Percentiles rank a stretch among this genome's conserved stretches.
phyloP scores from a whole-genome alignment of 2,797 vertebrate genomes.

The Gymnopithys bicolor region DNA sequence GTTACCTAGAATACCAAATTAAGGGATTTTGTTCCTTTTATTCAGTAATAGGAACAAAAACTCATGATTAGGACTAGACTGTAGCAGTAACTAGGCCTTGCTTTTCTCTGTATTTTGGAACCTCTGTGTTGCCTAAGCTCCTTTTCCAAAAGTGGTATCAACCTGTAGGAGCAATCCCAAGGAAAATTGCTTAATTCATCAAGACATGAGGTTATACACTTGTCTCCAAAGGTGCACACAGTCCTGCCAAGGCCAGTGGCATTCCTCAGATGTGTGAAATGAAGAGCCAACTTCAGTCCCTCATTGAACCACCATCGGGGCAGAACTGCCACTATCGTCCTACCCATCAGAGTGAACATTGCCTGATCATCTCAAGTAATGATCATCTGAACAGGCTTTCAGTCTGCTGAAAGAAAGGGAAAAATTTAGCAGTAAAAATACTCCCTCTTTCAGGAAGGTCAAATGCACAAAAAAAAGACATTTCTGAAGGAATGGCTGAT shows the following conservation, averaged over 20 bases:
- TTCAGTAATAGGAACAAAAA: neutral
- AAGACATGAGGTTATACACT: rapidly evolving
- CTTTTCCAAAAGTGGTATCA: neutral
- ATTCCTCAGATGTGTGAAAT: neutral
- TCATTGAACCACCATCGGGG: neutral
- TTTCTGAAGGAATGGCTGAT: constrained; percentile 27
- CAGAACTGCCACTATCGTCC: neutral
- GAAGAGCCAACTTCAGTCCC: neutral
- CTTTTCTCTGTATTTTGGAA: neutral
- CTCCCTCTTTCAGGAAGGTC: constrained; percentile 45
- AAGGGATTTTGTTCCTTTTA: neutral
- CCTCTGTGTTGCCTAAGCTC: neutral
- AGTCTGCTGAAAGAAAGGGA: neutral
- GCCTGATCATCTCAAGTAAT: neutral
- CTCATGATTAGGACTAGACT: neutral
- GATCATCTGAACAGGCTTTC: neutral
- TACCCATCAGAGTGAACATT: neutral
- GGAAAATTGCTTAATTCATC: neutral
- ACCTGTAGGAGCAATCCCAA: neutral
- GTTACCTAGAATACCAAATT: neutral
- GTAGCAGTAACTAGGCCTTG: neutral
- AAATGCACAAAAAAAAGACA: neutral
- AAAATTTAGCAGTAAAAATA: constrained; percentile 8
- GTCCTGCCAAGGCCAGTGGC: neutral
- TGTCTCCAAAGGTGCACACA: neutral